Evolutionary conservation across 2,888 invertebrate genomes (phyloP).

Genomic region (Patella caerulea): DNA sequence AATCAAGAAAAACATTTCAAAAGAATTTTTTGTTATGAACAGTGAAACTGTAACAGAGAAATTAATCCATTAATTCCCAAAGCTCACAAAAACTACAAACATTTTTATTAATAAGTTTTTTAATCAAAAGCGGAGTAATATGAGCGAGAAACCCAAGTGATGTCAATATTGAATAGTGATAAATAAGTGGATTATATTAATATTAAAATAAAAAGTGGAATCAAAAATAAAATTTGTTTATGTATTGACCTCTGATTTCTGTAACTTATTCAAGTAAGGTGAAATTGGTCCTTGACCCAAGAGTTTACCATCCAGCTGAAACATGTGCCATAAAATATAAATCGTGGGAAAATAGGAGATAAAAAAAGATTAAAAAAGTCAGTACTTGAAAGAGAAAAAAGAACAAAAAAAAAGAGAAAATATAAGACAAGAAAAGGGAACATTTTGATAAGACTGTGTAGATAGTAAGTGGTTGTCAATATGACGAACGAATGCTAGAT

Average conservation of each 20-base stretch:
- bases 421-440: not conserved
- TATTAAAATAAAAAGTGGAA: too few species aligned
- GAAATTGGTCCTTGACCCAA: conserved; percentile 41
- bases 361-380: conserved; percentile 6
- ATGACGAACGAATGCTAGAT: not conserved
- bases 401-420: not conserved
- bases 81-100: too few species aligned
- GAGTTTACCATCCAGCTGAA: conserved; percentile 30
- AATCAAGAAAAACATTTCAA: too few species aligned
- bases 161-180: too few species aligned
- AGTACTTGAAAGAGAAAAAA: not conserved
- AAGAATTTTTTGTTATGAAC: too few species aligned
- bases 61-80: too few species aligned
- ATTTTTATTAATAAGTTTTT: too few species aligned
- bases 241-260: conserved; percentile 45
- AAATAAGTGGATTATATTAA: too few species aligned
- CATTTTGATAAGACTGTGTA: not conserved
- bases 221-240: not conserved
- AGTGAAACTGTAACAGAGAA: too few species aligned
- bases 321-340: not conserved
- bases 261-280: conserved; percentile 48
- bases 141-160: too few species aligned
- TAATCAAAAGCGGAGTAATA: too few species aligned
- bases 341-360: not conserved
- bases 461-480: too few species aligned